Base-by-base conservation (phyloP, 2,888 invertebrate genomes). In the Lamellibrachia satsuma region DNA sequence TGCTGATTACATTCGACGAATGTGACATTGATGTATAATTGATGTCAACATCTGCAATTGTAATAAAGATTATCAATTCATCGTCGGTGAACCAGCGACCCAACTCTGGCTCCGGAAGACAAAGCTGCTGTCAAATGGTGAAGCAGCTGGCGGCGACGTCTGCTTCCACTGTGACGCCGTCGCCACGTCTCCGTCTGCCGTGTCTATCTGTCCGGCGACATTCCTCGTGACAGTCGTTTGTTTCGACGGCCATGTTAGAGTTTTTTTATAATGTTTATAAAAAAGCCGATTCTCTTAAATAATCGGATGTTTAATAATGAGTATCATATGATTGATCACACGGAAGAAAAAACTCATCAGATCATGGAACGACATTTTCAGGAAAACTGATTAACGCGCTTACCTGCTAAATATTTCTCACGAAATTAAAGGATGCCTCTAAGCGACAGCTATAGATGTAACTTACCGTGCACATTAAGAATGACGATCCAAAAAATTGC, bases 11-110 rank as follows among this genome's bases (percentile, higher is more conserved):
- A n/a, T 75, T 22, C 75, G 75, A 75, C 22, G n/a, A 75, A 75
- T 22, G 75, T 75, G 75, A 75, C 75, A 75, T 75, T 75, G 75
- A 75, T 75, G 75, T 75, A 75, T 75, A 75, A 75, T 75, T 75
- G 75, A 75, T 75, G n/a, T 22, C n/a, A 75, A 75, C 75, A 75
- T 75, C 75, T 75, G 75, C 75, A 75, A 75, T 75, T 75, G 75
- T 15, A 75, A 75, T 75, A 22, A n/a, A 75, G 75, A 75, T 75
- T 75, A 75, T 15, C 75, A 22, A 75, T 75, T 15, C 75, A n/a
- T 75, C 75, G 75, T n/a, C 75, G n/a, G 22, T 75, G 75, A 75
- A 75, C 22, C 75, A 75, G 75, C 75, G 75, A 75, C 15, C 75
- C 75, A 6, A 75, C 22, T 75, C 22, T 15, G 75, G 22, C 75